A percentile compares a stretch with the other conserved stretches of the same genome.
phyloP scores from a whole-genome alignment of 2,888 invertebrate species.

The Amblyjoppa proteus region DNA sequence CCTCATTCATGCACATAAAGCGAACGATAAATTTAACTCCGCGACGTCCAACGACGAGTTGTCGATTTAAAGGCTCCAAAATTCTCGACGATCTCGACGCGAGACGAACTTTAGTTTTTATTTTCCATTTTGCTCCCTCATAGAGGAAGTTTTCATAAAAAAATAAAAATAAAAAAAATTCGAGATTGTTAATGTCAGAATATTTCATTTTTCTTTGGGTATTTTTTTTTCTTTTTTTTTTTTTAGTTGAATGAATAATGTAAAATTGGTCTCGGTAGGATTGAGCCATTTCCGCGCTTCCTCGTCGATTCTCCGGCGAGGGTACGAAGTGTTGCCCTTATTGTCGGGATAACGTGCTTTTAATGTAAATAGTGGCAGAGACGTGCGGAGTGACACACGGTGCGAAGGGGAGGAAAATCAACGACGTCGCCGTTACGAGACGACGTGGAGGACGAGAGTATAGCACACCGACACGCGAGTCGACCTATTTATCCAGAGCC shows the following conservation, averaged over 20 bases:
- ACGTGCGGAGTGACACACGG: not conserved
- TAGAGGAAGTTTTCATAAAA: no score
- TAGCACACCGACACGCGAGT: constrained; percentile 34
- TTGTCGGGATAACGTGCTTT: constrained; percentile 50
- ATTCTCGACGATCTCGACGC: not conserved
- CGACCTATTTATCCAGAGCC: constrained; percentile 69
- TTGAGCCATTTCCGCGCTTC: not conserved
- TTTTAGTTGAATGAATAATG: not conserved
- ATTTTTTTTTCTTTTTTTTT: no score
- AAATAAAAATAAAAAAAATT: no score
- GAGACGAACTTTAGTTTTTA: no score
- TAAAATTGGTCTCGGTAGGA: not conserved
- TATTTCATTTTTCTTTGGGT: no score
- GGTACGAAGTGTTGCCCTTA: not conserved
- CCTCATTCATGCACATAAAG: constrained; percentile 2
- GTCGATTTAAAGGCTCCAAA: not conserved
- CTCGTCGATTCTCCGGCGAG: not conserved
- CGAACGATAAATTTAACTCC: not conserved
- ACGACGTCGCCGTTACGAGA: not conserved
- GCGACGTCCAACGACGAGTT: not conserved
- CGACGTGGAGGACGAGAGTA: constrained; percentile 24
- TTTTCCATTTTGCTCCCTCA: no score
- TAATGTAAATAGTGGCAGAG: constrained; percentile 41
- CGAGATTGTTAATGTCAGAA: no score
- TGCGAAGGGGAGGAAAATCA: not conserved